A percentile compares a stretch with the other conserved stretches of the same genome.
Evolutionary conservation across 2,888 invertebrate genomes (phyloP).

Genomic region (Celastrina argiolus): DNA sequence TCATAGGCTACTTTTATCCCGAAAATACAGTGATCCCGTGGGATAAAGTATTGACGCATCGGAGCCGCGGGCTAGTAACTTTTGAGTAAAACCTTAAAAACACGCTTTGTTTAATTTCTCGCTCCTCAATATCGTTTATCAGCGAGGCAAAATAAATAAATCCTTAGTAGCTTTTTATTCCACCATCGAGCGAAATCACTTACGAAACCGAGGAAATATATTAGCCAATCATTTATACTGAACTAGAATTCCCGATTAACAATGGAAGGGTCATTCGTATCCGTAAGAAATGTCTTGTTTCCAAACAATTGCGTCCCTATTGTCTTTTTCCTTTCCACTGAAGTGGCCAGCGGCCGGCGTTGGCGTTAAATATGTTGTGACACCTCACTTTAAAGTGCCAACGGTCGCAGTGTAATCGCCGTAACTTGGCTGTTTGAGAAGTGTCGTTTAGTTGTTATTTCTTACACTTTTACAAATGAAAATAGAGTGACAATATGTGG

Average conservation of each 20-base stretch:
- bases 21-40: too few relatives aligned
- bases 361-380: conserved; percentile 53
- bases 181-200: background rate
- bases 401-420: background rate
- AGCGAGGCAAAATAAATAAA: background rate
- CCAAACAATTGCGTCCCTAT: conserved; percentile 56
- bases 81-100: too few relatives aligned
- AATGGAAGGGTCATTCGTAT: conserved; percentile 30
- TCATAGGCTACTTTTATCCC: too few relatives aligned
- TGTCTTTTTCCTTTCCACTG: conserved; percentile 60
- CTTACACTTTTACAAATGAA: too few relatives aligned
- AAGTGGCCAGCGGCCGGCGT: conserved; percentile 40
- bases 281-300: conserved; percentile 47
- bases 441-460: background rate
- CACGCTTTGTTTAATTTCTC: too few relatives aligned
- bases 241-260: conserved; percentile 28
- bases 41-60: too few relatives aligned
- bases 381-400: conserved; percentile 30
- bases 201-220: conserved; percentile 14
- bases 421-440: background rate
- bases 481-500: too few relatives aligned
- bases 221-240: conserved; percentile 17
- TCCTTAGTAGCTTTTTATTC: background rate
- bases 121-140: too few relatives aligned
- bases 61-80: too few relatives aligned